These are phyloP conservation scores for Sclerurus mexicanus DNA, from an alignment of 2,113 vertebrate genomes.

Conservation along the genomic window DNA sequence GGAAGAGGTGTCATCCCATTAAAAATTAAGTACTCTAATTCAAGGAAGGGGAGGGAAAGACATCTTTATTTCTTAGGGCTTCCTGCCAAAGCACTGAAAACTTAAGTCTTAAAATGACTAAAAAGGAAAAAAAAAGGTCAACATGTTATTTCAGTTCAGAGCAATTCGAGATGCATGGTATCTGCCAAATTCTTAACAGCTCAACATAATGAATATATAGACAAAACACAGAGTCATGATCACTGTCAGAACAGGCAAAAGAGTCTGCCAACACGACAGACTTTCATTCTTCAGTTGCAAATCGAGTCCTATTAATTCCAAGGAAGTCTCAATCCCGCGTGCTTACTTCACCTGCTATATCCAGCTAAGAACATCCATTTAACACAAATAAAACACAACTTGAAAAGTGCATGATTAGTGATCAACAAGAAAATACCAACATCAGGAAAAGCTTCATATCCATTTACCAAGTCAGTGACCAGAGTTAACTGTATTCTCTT, in stretches of 20 bases:
- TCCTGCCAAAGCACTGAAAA: not conserved
- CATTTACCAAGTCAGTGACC: not conserved
- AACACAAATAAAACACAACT: not conserved
- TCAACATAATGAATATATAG: not conserved
- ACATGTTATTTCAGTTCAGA: not conserved
- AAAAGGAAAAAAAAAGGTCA: slow-evolving; percentile 19
- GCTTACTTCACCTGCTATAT: not conserved
- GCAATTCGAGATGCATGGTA: not conserved
- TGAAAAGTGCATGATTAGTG: not conserved
- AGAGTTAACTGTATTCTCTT: not conserved
- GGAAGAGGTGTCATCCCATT: not conserved
- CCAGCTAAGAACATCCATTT: not conserved
- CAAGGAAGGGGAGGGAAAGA: not conserved
- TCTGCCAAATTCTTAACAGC: not conserved
- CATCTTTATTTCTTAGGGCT: not conserved
- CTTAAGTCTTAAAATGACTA: not conserved
- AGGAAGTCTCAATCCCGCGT: not conserved
- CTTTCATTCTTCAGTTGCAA: not conserved
- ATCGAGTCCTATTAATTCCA: not conserved
- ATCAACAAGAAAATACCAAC: not conserved
- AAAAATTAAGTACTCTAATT: not conserved
- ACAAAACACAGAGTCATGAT: not conserved
- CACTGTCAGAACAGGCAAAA: not conserved
- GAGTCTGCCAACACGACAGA: not conserved
- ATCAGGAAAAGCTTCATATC: not conserved